phyloP scores from a whole-genome alignment of 1,140 invertebrate species.

The Macrocentrus cingulum region DNA sequence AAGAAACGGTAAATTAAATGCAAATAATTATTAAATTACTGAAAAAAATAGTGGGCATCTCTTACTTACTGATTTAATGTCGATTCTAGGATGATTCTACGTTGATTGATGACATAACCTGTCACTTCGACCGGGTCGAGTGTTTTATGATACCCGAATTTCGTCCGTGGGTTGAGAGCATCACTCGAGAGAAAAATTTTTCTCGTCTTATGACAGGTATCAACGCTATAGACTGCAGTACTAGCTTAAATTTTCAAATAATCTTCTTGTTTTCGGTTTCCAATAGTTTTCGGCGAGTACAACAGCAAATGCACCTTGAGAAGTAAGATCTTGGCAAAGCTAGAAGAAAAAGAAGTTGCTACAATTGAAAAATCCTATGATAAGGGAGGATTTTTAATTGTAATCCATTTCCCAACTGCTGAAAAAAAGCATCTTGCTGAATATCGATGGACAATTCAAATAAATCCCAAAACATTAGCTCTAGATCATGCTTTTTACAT shows the following conservation, averaged over 20 bases:
- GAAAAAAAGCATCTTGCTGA: constrained; percentile 3
- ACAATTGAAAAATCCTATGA: background rate
- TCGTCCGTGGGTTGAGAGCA: constrained; percentile 25
- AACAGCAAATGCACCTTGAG: constrained; percentile 20
- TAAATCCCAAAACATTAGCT: constrained; percentile 4
- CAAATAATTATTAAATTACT: too few relatives aligned
- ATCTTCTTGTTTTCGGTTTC: background rate
- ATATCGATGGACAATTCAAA: constrained; percentile 1
- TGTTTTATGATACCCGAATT: constrained; percentile 31
- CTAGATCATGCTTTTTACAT: constrained; percentile 19
- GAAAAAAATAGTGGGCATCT: too few relatives aligned
- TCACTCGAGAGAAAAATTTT: constrained; percentile 33
- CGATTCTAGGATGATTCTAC: too few relatives aligned
- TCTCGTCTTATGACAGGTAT: constrained; percentile 36
- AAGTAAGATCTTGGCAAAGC: constrained; percentile 20
- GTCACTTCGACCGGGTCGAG: constrained; percentile 25
- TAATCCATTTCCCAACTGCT: background rate
- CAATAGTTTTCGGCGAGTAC: constrained; percentile 33
- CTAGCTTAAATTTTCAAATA: background rate
- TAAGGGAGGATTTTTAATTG: constrained; percentile 2
- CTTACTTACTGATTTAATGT: too few relatives aligned
- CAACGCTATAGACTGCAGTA: too few relatives aligned
- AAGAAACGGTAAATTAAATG: constrained; percentile 24
- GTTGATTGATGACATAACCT: constrained; percentile 30
- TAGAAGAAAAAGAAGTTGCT: constrained; percentile 22